Evolutionary conservation across 2,797 vertebrate genomes (phyloP).

Genomic region (Denticeps clupeoides): DNA sequence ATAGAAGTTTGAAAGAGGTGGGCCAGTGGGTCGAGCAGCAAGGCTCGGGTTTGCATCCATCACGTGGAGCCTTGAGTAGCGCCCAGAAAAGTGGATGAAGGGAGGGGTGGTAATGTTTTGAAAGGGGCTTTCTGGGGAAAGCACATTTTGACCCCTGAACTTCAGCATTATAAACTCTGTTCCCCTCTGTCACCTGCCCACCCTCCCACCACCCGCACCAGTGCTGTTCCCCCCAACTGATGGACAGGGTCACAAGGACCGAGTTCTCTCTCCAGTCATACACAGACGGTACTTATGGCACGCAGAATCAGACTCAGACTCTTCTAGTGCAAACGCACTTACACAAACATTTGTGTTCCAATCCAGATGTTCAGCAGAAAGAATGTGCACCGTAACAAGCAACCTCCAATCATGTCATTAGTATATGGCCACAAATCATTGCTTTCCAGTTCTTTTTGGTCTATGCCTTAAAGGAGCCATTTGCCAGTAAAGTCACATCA

Average conservation of each 20-base stretch:
- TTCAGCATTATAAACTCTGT: conserved; percentile 22
- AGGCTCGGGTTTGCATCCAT: conserved; percentile 15
- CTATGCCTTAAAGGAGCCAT: too few species aligned
- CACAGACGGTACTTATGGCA: too few species aligned
- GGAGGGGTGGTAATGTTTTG: neutral
- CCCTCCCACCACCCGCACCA: neutral
- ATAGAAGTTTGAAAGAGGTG: conserved; percentile 32
- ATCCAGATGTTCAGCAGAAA: too few species aligned
- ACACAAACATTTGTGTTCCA: neutral
- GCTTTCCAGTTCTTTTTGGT: too few species aligned
- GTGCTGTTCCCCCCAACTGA: neutral
- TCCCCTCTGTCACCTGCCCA: conserved; percentile 5
- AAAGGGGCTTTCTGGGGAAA: conserved; percentile 14
- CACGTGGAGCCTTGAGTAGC: conserved; percentile 2
- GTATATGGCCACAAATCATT: too few species aligned
- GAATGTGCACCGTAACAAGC: too few species aligned
- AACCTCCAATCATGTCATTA: too few species aligned
- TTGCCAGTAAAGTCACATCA: too few species aligned
- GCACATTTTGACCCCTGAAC: conserved; percentile 21
- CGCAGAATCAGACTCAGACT: too few species aligned
- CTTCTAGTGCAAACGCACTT: too few species aligned
- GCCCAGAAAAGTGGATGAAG: neutral
- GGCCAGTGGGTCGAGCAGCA: conserved; percentile 8
- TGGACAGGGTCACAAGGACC: neutral
- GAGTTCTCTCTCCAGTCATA: neutral